Evolutionary conservation across 2,113 vertebrate genomes (phyloP), one percentile per base, ranked within the genome.

Genomic region (Girardinichthys multiradiatus): DNA sequence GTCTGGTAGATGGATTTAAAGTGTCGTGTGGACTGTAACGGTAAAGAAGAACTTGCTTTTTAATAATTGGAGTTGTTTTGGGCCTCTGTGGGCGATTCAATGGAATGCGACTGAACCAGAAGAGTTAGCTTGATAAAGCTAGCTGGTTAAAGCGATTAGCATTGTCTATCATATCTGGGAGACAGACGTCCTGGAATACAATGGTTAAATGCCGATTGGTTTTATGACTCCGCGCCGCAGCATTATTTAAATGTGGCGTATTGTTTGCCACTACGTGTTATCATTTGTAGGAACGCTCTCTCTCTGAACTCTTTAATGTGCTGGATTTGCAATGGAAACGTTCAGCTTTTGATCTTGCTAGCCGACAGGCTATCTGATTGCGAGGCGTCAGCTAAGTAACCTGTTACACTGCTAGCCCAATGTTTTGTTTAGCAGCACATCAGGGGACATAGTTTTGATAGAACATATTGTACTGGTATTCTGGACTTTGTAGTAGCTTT

Each of bases 361-460:
- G 81, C 81, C 83, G 37, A 63, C 77, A 79, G 57, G 74, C 59
- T 82, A 57, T 57, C 79, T 64, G 6, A 45, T 45, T 45, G 42
- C 17, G 62, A 74, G 45, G 60, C 58, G 57, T 70, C 70, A 70
- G 87, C 76, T 70, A 74, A 67, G 68, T 90, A 84, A 89, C 82
- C 76, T 79, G 80, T 72, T 59, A 72, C 71, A 65, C 57, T 68
- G 84, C 80, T 76, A 86, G 74, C 78, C 84, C 72, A 76, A 92
- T 93, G 91, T 91, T 87, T 86, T 79, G 87, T 91, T 89, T 51
- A 67, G 66, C 82, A 48, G 70, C 70, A 65, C 29, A 27, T n/a
- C 76, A 62, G 58, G 80, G 61, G 57, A 76, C 79, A 78, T 74
- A 85, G 73, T 37, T 73, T 76, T 62, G 66, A 12, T 33, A 51